phyloP scores from a whole-genome alignment of 2,888 invertebrate species.

The Acanthococcus lagerstroemiae region DNA sequence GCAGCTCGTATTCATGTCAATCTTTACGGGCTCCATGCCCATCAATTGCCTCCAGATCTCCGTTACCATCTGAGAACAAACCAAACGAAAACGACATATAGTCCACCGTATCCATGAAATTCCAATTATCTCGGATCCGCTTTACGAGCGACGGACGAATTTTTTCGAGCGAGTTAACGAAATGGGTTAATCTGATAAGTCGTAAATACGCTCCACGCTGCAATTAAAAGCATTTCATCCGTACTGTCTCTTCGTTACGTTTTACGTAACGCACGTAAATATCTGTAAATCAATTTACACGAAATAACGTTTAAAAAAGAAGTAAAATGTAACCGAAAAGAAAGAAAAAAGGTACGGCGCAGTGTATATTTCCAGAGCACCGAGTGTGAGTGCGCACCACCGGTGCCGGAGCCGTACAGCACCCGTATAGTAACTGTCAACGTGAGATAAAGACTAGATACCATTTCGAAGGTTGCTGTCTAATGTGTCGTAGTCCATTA shows the following conservation, averaged over 20 bases:
- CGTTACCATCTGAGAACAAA: too few relatives aligned
- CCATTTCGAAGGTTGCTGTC: constrained; percentile 25
- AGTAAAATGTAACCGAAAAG: too few relatives aligned
- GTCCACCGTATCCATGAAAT: too few relatives aligned
- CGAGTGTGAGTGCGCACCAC: background rate
- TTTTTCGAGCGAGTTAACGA: background rate
- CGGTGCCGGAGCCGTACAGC: constrained; percentile 7
- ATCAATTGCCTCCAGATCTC: too few relatives aligned
- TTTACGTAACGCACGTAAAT: too few relatives aligned
- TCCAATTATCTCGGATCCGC: background rate
- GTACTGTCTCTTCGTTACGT: too few relatives aligned
- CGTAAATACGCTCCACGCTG: background rate
- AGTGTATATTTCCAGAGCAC: background rate
- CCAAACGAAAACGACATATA: too few relatives aligned
- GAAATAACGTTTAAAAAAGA: background rate
- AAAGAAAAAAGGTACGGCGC: background rate
- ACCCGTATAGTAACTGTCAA: constrained; percentile 23
- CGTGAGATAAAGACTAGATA: constrained; percentile 27
- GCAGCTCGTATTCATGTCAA: too few relatives aligned
- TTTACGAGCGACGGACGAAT: background rate
- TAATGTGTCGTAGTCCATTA: constrained; percentile 27
- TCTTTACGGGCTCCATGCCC: too few relatives aligned
- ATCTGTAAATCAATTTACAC: background rate
- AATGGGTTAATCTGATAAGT: background rate
- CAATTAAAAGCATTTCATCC: background rate